Evolutionary conservation across 1,140 invertebrate species (phyloP).

Genomic region (Drosophila funebris): DNA sequence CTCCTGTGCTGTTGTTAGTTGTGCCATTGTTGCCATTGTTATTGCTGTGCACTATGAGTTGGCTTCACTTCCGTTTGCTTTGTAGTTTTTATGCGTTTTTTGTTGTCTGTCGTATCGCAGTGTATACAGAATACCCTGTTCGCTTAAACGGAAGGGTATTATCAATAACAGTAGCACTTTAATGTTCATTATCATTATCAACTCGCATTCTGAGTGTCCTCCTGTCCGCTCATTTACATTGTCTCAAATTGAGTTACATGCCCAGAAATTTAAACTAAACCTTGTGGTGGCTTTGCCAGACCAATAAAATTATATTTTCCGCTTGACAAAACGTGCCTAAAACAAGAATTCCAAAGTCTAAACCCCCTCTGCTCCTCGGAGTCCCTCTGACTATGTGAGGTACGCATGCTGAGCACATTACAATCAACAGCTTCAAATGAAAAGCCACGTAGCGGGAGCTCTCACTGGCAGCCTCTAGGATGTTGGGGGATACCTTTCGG

Average conservation of each 20-base stretch:
- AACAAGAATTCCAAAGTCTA: constrained; percentile 29
- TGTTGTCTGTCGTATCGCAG: background rate
- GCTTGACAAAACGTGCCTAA: constrained; percentile 56
- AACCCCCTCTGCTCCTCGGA: background rate
- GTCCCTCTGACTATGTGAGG: background rate
- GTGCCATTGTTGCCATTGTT: background rate
- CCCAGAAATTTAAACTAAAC: constrained; percentile 26
- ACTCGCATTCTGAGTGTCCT: too few relatives aligned
- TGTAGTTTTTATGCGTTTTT: background rate
- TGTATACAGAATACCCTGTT: background rate
- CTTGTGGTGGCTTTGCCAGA: constrained; percentile 47
- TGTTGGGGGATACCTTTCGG: background rate
- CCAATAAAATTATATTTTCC: constrained; percentile 75
- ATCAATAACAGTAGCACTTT: background rate
- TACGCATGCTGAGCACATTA: constrained; percentile 13
- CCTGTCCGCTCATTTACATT: constrained; percentile 27
- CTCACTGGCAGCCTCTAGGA: background rate
- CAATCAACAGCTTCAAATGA: constrained; percentile 40
- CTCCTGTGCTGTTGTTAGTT: background rate
- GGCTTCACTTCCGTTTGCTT: constrained; percentile 14
- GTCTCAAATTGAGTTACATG: constrained; percentile 53
- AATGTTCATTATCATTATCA: background rate
- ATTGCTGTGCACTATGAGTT: constrained; percentile 1
- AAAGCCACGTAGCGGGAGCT: constrained; percentile 16
- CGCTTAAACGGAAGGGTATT: background rate